Base-by-base conservation (phyloP, 2,797 vertebrate species). In the Bucorvus abyssinicus region DNA sequence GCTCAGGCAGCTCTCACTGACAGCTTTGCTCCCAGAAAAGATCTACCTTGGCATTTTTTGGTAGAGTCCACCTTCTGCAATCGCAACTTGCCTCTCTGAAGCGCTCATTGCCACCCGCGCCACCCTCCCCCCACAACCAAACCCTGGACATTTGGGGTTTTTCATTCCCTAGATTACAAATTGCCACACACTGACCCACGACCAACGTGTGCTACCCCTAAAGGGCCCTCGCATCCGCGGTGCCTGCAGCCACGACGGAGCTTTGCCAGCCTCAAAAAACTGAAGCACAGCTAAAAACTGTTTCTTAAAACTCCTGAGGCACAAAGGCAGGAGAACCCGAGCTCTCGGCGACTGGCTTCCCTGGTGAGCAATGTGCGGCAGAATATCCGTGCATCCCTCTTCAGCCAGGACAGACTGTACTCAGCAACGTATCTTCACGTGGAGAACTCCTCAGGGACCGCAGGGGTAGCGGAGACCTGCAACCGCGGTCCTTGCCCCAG, bases 51-150 rank as follows among this genome's bases (percentile, higher is more conserved):
- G 30, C 36, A 13, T 7, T 53, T 74, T 52, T 12, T 7, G 30
- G 42, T 34, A 50, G 44, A 44, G 60, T 65, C n/a, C 63, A 44
- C 7, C 18, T 52, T 63, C 40, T 29, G 42, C n/a, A 56, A 9
- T 2, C 68, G 65, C 61, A 49, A 60, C 23, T 14, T 70, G 57
- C 45, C 79, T 14, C 3, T 12, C 4, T 27, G 67, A 76, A 69
- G 38, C 0, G 34, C 42, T 55, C 2, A 0, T 4, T 34, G 71
- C 32, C 75, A 12, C 21, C 60, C 64, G 70, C 63, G 3, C 12
- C 4, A 0, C 40, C 40, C 56, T 32, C 24, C 10, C 10, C 34
- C 12, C 18, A 0, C 4, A 3, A 12, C 38, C 19, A 30, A 21
- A 55, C 47, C 44, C n/a, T 12, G 32, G 14, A 67, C 56, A 87